phyloP scores from a whole-genome alignment of 2,888 invertebrate species.

The Heliothis peltigera region DNA sequence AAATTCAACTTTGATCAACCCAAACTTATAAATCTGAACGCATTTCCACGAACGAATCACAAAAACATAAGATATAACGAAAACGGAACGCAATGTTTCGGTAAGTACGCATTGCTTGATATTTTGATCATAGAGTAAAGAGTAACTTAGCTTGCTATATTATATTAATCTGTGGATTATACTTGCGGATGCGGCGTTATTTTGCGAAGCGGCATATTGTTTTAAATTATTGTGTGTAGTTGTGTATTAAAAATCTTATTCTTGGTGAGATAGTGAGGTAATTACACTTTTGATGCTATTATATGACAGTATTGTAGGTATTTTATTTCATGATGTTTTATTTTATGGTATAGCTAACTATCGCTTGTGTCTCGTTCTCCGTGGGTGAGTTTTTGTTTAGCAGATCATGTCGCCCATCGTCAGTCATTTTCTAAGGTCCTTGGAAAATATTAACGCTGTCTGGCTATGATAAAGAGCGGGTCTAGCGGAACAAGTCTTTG shows the following conservation, averaged over 20 bases:
- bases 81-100: constrained; percentile 23
- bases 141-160: neutral
- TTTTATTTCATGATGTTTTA: constrained; percentile 6
- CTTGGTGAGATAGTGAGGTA: constrained; percentile 6
- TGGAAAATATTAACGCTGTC: neutral
- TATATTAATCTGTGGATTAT: no score
- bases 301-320: constrained; percentile 43
- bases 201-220: constrained; percentile 20
- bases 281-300: constrained; percentile 28
- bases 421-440: neutral
- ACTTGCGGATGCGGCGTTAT: constrained; percentile 23
- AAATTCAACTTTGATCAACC: neutral
- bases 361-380: neutral
- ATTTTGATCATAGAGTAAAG: no score
- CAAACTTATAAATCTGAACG: constrained; percentile 5
- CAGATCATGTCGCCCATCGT: constrained; percentile 10
- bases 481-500: constrained; percentile 33
- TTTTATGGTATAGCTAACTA: neutral
- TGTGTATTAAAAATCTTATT: neutral
- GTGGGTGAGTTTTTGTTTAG: neutral
- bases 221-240: constrained; percentile 1
- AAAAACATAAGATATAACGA: neutral
- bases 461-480: neutral
- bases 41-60: constrained; percentile 1
- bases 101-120: neutral